A percentile compares a stretch with the other conserved stretches of the same genome.
phyloP scores from a whole-genome alignment of 2,113 vertebrate species.

The Eira barbara region DNA sequence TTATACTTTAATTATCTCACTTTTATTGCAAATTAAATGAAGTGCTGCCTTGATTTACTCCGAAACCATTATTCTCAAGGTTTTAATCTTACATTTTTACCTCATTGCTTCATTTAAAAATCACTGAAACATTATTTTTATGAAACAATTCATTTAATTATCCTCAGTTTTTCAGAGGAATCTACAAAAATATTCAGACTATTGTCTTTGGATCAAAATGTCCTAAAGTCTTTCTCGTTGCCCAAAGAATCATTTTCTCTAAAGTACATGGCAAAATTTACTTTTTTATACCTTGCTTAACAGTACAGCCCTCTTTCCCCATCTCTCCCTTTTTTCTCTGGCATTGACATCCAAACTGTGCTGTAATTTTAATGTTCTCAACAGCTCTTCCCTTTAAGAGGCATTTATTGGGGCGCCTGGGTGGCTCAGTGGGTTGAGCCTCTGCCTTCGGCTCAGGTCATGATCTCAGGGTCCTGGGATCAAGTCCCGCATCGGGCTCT shows the following conservation, averaged over 20 bases:
- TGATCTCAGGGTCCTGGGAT: no score
- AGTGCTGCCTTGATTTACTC: slow-evolving; percentile 2
- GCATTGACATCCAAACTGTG: background rate
- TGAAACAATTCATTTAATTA: background rate
- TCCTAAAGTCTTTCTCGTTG: slow-evolving; percentile 78
- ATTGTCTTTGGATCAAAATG: slow-evolving; percentile 74
- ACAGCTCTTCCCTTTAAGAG: background rate
- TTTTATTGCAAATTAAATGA: background rate
- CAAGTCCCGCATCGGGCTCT: no score
- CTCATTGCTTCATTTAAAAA: slow-evolving; percentile 25
- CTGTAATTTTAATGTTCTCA: background rate
- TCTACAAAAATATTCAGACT: slow-evolving; percentile 75
- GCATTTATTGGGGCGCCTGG: background rate
- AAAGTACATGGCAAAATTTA: slow-evolving; percentile 57
- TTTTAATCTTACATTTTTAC: slow-evolving; percentile 47
- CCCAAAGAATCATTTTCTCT: slow-evolving; percentile 75
- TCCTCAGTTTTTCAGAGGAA: slow-evolving; percentile 20
- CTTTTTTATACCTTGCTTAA: slow-evolving; percentile 56
- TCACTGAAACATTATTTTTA: background rate
- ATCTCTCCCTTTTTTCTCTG: slow-evolving; percentile 40
- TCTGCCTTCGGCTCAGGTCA: no score
- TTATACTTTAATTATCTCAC: background rate
- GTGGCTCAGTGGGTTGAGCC: no score
- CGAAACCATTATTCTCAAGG: slow-evolving; percentile 36
- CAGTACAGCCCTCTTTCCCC: slow-evolving; percentile 48